Percentiles rank a stretch among this genome's conserved stretches.
phyloP scores from a whole-genome alignment of 2,888 invertebrate genomes.

The Calameuta pallipes region DNA sequence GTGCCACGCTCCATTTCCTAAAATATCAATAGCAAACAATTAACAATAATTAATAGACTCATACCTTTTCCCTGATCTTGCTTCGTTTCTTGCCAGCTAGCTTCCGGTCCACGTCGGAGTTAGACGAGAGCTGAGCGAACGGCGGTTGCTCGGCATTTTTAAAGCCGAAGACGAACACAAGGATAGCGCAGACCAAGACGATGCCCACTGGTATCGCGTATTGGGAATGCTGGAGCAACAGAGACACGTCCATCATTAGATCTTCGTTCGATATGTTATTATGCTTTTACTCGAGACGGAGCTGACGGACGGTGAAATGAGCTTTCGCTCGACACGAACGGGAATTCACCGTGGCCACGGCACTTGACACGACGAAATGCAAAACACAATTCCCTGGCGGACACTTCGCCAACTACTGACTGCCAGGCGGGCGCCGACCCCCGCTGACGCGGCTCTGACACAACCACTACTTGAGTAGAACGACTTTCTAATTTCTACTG shows the following conservation, averaged over 20 bases:
- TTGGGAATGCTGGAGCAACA: conserved; percentile 62
- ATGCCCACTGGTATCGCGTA: conserved; percentile 71
- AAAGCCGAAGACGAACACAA: conserved; percentile 84
- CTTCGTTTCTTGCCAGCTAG: conserved; percentile 74
- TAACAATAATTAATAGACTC: conserved; percentile 55
- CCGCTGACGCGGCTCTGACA: conserved; percentile 58
- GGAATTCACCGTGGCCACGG: conserved; percentile 11
- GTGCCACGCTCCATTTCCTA: not conserved
- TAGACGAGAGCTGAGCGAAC: conserved; percentile 77
- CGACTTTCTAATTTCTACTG: not conserved
- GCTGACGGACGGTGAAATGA: conserved; percentile 34
- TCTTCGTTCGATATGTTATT: not conserved
- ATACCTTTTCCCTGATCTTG: conserved; percentile 79
- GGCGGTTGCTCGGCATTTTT: conserved; percentile 84
- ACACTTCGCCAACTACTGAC: conserved; percentile 30
- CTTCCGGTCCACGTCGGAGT: conserved; percentile 75
- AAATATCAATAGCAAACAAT: conserved; percentile 45
- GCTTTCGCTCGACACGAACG: conserved; percentile 10
- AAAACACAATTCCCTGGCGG: conserved; percentile 40
- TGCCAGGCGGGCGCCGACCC: conserved; percentile 54
- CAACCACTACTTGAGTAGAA: conserved; percentile 38
- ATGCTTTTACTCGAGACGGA: not conserved
- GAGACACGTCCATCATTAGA: conserved; percentile 51
- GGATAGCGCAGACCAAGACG: conserved; percentile 78
- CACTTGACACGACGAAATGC: conserved; percentile 21